These are phyloP conservation scores for Byasa hedistus DNA, from an alignment of 2,888 invertebrate genomes.

Conservation along the genomic window DNA sequence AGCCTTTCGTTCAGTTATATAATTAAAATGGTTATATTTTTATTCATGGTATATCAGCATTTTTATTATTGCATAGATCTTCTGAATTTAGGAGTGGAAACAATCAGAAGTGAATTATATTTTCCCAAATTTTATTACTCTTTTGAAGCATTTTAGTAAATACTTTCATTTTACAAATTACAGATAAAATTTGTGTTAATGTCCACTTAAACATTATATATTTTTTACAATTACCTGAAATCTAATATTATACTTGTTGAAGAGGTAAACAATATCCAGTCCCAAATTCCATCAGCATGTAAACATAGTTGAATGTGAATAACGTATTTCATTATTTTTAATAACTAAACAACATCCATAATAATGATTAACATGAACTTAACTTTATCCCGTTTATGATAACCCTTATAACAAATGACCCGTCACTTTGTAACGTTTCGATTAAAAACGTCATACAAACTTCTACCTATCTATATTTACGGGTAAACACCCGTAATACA, in stretches of 20 bases:
- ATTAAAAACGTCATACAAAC: conserved; percentile 27
- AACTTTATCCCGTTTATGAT: conserved; percentile 16
- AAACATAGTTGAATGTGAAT: not conserved
- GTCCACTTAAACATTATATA: too few relatives aligned
- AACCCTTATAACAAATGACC: conserved; percentile 24
- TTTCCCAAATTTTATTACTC: too few relatives aligned
- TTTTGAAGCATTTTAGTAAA: too few relatives aligned
- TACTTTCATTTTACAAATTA: too few relatives aligned
- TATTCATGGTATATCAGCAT: not conserved
- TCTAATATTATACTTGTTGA: not conserved
- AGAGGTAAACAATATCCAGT: not conserved
- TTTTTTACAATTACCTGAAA: too few relatives aligned
- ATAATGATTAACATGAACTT: conserved; percentile 17
- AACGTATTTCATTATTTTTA: not conserved
- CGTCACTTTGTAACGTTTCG: conserved; percentile 6
- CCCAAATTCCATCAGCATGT: not conserved
- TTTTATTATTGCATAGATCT: too few relatives aligned
- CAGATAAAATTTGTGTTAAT: too few relatives aligned
- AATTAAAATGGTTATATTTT: conserved; percentile 5
- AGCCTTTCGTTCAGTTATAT: not conserved
- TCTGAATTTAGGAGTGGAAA: too few relatives aligned
- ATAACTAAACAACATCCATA: conserved; percentile 16
- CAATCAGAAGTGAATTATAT: too few relatives aligned
- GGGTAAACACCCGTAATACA: too few relatives aligned
- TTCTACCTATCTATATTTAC: not conserved